Evolutionary conservation across 2,113 vertebrate species (phyloP).

Genomic region (Upupa epops): DNA sequence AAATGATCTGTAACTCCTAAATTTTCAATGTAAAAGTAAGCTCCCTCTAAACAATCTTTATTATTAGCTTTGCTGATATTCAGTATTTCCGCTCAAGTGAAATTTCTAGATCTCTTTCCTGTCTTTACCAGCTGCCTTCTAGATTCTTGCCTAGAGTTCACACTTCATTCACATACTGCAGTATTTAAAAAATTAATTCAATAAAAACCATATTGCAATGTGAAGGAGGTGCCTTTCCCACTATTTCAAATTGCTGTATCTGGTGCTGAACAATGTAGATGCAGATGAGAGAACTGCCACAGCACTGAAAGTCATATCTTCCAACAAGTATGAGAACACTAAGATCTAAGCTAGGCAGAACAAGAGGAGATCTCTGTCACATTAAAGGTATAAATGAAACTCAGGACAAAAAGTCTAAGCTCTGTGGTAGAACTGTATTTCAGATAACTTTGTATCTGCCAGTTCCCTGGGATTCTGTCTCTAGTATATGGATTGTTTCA

Average conservation of each 20-base stretch:
- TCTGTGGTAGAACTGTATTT: background rate
- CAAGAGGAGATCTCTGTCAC: background rate
- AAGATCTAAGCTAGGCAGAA: background rate
- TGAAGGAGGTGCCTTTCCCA: background rate
- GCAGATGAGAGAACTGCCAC: background rate
- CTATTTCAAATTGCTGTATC: background rate
- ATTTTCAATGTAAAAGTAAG: background rate
- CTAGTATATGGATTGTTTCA: background rate
- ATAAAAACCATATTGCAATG: accelerated
- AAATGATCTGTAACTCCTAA: background rate
- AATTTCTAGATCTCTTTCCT: background rate
- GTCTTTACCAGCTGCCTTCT: background rate
- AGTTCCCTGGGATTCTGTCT: background rate
- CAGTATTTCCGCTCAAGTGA: background rate
- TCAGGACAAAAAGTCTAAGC: background rate
- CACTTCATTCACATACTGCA: background rate
- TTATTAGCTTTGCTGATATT: background rate
- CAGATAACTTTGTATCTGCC: background rate
- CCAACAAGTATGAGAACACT: background rate
- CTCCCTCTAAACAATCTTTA: background rate
- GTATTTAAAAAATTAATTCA: background rate
- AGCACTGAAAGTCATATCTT: background rate
- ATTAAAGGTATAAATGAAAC: background rate
- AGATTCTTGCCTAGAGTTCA: background rate
- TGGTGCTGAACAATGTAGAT: background rate